A percentile compares a stretch with the other conserved stretches of the same genome.
Conservation (phyloP, 2,888 invertebrate genomes). For the Cantharis lateralis region DNA sequence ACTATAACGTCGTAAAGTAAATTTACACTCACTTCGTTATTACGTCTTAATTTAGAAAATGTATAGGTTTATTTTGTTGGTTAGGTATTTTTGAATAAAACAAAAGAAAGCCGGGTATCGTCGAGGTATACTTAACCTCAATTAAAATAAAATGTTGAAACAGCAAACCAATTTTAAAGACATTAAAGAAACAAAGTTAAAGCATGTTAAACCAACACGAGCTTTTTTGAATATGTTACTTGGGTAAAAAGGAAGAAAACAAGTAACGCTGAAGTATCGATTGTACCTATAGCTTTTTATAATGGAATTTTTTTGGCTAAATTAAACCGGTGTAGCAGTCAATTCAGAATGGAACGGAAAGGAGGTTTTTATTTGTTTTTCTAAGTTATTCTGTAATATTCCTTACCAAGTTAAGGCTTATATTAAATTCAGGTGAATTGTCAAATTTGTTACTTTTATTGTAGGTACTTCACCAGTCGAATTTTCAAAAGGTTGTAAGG, state of each 20-base stretch:
- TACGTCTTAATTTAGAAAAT: not conserved
- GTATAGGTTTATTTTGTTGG: not conserved
- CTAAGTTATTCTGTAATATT: not conserved
- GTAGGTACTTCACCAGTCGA: not conserved
- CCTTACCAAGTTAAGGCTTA: not conserved
- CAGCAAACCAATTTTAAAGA: conserved; percentile 10
- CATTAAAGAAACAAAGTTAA: conserved; percentile 10
- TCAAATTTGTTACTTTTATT: not conserved
- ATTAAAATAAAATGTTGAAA: conserved; percentile 17
- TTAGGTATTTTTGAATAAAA: not conserved
- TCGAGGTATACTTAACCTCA: not conserved
- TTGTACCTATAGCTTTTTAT: conserved; percentile 18
- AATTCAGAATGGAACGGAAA: conserved; percentile 3
- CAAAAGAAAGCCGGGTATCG: not conserved
- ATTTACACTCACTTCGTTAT: not conserved
- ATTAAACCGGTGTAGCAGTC: conserved; percentile 17
- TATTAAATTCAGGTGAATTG: not conserved
- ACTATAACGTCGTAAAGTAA: not conserved
- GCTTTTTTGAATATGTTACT: conserved; percentile 13
- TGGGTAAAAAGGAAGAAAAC: conserved; percentile 6
- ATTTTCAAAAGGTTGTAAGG: not conserved
- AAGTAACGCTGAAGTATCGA: conserved; percentile 15
- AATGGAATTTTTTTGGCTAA: conserved; percentile 17
- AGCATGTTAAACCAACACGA: conserved; percentile 20
- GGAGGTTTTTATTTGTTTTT: conserved; percentile 6